phyloP scores from a whole-genome alignment of 2,797 vertebrate species.

The Hyperoplus immaculatus region DNA sequence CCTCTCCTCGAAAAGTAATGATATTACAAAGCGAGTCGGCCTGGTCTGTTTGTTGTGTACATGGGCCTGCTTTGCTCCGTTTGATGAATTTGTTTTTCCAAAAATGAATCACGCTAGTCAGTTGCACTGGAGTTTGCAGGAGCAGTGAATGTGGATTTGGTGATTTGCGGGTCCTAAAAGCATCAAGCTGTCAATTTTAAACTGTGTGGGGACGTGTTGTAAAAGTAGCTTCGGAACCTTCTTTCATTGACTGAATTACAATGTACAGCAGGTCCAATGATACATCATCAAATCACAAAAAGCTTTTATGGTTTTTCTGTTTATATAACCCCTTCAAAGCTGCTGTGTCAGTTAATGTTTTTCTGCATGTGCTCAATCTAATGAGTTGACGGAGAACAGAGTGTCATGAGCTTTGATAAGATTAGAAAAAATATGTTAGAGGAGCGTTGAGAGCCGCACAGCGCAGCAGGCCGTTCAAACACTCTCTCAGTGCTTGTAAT shows the following conservation, averaged over 20 bases:
- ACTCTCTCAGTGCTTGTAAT: background rate
- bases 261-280: background rate
- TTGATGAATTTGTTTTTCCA: constrained; percentile 20
- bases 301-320: background rate
- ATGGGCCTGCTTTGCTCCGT: constrained; percentile 14
- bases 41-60: constrained; percentile 29
- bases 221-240: background rate
- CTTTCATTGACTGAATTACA: background rate
- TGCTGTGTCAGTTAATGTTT: background rate
- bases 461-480: constrained; percentile 7
- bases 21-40: constrained; percentile 9
- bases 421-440: background rate
- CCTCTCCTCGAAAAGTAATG: constrained; percentile 35
- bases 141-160: background rate
- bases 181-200: background rate
- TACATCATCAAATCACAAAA: background rate
- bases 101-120: constrained; percentile 3
- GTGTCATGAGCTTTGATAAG: constrained; percentile 18
- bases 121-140: background rate
- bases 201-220: background rate
- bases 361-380: too few relatives aligned
- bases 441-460: background rate
- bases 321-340: background rate
- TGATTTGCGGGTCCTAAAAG: background rate
- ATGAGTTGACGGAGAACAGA: background rate